Percentiles rank a stretch among this genome's conserved stretches.
Conservation (phyloP, 2,797 vertebrate species). For the Rachycentron canadum region DNA sequence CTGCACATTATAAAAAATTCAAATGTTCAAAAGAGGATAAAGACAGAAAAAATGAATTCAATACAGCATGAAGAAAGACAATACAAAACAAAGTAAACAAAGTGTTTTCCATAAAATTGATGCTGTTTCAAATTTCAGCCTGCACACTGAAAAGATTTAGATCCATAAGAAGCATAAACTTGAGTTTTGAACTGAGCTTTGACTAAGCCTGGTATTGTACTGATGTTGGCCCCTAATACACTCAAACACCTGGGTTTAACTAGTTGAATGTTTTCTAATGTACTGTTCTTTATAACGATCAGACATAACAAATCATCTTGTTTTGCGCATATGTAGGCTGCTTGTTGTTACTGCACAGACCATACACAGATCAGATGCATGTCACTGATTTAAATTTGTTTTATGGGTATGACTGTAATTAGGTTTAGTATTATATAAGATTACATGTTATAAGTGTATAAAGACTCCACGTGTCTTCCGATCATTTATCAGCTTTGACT, state of each 20-base stretch:
- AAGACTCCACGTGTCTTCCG: not conserved
- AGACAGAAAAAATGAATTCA: not conserved
- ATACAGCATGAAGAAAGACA: not conserved
- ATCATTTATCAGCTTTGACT: slow-evolving; percentile 32
- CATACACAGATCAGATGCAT: slow-evolving; percentile 4
- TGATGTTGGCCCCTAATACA: not conserved
- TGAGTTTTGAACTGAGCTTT: not conserved
- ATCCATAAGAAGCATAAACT: not conserved
- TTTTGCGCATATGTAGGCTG: not conserved
- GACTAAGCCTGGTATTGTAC: not conserved
- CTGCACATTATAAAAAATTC: not conserved
- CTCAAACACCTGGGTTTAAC: not conserved
- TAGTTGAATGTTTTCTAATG: not conserved
- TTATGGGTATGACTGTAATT: slow-evolving; percentile 4
- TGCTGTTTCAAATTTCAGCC: not conserved
- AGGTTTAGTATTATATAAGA: slow-evolving; percentile 12
- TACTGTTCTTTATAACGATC: not conserved
- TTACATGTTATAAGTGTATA: slow-evolving; percentile 2
- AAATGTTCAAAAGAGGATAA: not conserved
- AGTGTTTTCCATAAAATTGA: not conserved
- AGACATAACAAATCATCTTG: not conserved
- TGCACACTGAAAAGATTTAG: not conserved
- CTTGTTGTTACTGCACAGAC: not conserved
- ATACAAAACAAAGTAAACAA: not conserved
- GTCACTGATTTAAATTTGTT: slow-evolving; percentile 18